A percentile compares a stretch with the other conserved stretches of the same genome.
Evolutionary conservation across 1,140 invertebrate species (phyloP).

Genomic region (Drosophila malerkotliana): DNA sequence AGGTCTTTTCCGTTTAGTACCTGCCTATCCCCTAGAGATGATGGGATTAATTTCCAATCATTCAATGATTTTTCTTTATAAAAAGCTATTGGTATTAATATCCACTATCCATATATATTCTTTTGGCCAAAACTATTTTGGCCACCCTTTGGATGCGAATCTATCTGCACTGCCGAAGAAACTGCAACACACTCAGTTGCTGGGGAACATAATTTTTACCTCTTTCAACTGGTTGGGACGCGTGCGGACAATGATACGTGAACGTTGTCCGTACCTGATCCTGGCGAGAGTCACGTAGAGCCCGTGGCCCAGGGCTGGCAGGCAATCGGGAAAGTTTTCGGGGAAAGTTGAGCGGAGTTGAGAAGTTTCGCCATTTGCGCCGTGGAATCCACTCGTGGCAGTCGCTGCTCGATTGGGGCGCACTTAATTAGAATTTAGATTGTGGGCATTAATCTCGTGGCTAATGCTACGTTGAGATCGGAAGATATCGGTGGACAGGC

Average conservation of each 20-base stretch:
- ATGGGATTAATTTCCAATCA: too few relatives aligned
- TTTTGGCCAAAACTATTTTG: constrained; percentile 7
- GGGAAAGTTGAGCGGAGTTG: constrained; percentile 3
- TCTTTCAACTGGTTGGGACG: constrained; percentile 62
- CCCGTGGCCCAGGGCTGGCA: constrained; percentile 39
- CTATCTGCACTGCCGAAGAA: constrained; percentile 3
- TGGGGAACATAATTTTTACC: constrained; percentile 57
- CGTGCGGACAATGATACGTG: constrained; percentile 71
- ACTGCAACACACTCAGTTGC: constrained; percentile 8
- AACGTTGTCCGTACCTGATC: constrained; percentile 61
- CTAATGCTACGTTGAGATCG: constrained; percentile 76
- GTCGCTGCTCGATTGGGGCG: constrained; percentile 32
- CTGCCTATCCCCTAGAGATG: too few relatives aligned
- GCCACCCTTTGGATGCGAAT: constrained; percentile 13
- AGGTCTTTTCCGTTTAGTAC: too few relatives aligned
- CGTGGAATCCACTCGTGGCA: constrained; percentile 20
- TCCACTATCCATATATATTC: neutral
- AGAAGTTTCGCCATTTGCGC: constrained; percentile 33
- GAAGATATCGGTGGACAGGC: constrained; percentile 68
- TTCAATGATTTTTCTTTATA: too few relatives aligned
- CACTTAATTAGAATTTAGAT: constrained; percentile 60
- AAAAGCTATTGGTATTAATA: neutral
- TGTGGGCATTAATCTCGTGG: constrained; percentile 67
- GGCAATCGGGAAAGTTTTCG: constrained; percentile 49
- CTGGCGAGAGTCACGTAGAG: constrained; percentile 56